Percentiles rank a stretch among this genome's conserved stretches.
Conservation (phyloP, 2,888 invertebrate species). For the Zaprionus bogoriensis region DNA sequence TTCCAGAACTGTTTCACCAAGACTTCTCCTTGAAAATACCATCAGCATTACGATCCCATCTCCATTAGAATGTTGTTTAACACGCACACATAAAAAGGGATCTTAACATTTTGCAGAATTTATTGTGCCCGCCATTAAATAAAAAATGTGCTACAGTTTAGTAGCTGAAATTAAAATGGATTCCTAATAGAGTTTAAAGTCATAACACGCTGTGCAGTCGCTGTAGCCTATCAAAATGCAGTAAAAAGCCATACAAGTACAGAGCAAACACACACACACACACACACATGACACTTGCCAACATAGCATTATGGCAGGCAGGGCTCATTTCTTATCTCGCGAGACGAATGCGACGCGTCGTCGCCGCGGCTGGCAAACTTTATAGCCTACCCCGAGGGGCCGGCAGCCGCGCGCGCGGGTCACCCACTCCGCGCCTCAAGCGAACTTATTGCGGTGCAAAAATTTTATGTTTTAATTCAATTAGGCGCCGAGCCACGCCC, state of each 20-base stretch:
- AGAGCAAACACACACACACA: constrained; percentile 17
- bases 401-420: too few relatives aligned
- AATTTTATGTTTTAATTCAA: constrained; percentile 73
- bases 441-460: constrained; percentile 65
- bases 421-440: too few relatives aligned
- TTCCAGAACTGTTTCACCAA: too few relatives aligned
- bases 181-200: constrained; percentile 21
- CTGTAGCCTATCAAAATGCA: constrained; percentile 42
- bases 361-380: constrained; percentile 39
- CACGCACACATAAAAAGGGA: background rate
- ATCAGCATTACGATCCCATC: background rate
- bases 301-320: too few relatives aligned
- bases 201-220: background rate
- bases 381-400: constrained; percentile 48
- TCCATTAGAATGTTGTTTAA: background rate
- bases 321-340: constrained; percentile 34
- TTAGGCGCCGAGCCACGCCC: constrained; percentile 45
- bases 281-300: too few relatives aligned
- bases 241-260: constrained; percentile 47
- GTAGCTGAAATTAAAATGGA: constrained; percentile 2
- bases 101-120: background rate
- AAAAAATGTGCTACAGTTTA: background rate
- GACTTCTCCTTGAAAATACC: background rate
- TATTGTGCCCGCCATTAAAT: background rate
- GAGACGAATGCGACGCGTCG: constrained; percentile 31